Conservation (phyloP, 2,888 invertebrate species). For the Sepioteuthis lessoniana region DNA sequence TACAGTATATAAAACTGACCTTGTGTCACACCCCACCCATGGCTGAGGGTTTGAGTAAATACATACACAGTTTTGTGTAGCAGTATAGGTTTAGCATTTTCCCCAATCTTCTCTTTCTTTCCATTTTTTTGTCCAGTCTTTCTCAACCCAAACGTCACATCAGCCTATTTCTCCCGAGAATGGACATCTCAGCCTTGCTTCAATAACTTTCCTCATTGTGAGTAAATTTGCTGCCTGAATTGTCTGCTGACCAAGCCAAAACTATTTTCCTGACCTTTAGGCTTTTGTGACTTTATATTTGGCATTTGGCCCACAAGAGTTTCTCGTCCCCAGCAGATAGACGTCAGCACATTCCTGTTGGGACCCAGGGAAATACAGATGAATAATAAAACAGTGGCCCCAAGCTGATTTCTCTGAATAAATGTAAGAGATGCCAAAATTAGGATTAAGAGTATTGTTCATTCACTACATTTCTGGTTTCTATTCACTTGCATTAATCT, state of each 20-base stretch:
- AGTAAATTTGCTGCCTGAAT: neutral
- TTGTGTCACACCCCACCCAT: no score
- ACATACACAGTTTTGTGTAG: no score
- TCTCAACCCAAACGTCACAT: neutral
- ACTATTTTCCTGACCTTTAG: neutral
- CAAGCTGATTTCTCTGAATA: neutral
- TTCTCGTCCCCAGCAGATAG: neutral
- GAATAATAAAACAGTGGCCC: neutral
- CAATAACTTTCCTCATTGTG: neutral
- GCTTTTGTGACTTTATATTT: neutral
- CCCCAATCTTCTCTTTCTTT: neutral
- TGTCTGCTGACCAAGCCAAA: constrained; percentile 33
- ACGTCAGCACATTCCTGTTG: neutral
- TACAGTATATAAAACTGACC: no score
- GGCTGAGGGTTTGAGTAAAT: no score
- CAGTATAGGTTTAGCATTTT: no score
- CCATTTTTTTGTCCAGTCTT: neutral
- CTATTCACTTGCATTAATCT: neutral
- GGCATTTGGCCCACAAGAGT: neutral
- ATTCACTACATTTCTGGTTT: no score
- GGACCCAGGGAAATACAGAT: neutral
- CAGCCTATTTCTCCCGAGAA: neutral
- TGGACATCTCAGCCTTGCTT: neutral
- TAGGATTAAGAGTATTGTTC: neutral
- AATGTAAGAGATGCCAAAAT: neutral